phyloP scores from a whole-genome alignment of 1,140 invertebrate species.

The Drosophila fuyamai region DNA sequence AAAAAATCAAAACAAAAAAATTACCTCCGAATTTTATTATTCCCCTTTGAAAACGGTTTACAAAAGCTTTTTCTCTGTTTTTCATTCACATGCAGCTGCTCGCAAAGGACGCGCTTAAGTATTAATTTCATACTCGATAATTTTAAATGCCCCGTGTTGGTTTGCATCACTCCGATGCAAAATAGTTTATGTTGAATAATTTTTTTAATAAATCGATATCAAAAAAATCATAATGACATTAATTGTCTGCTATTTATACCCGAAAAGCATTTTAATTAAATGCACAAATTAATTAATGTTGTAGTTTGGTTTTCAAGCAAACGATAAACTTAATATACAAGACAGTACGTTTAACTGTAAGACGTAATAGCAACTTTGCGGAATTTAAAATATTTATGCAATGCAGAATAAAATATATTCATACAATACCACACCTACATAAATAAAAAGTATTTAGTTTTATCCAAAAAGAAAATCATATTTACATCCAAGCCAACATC shows the following conservation, averaged over 20 bases:
- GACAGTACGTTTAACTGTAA: slow-evolving; percentile 39
- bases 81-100: slow-evolving; percentile 57
- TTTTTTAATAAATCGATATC: slow-evolving; percentile 55
- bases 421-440: slow-evolving; percentile 53
- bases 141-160: slow-evolving; percentile 53
- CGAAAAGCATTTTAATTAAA: slow-evolving; percentile 63
- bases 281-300: slow-evolving; percentile 67
- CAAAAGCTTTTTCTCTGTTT: slow-evolving; percentile 1
- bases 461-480: slow-evolving; percentile 17
- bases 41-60: background rate
- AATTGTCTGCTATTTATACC: slow-evolving; percentile 64
- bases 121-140: slow-evolving; percentile 39
- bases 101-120: slow-evolving; percentile 83
- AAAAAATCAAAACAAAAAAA: too few species aligned
- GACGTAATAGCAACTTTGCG: slow-evolving; percentile 45
- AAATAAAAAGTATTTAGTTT: slow-evolving; percentile 49
- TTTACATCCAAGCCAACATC: slow-evolving; percentile 19
- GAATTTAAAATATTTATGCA: slow-evolving; percentile 49
- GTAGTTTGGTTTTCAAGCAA: slow-evolving; percentile 73
- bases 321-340: slow-evolving; percentile 53
- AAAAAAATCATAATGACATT: slow-evolving; percentile 38
- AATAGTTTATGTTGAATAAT: slow-evolving; percentile 31
- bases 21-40: too few species aligned
- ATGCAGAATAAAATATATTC: slow-evolving; percentile 50
- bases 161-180: slow-evolving; percentile 51